phyloP scores from a whole-genome alignment of 1,140 invertebrate species.

The Eufriesea mexicana region DNA sequence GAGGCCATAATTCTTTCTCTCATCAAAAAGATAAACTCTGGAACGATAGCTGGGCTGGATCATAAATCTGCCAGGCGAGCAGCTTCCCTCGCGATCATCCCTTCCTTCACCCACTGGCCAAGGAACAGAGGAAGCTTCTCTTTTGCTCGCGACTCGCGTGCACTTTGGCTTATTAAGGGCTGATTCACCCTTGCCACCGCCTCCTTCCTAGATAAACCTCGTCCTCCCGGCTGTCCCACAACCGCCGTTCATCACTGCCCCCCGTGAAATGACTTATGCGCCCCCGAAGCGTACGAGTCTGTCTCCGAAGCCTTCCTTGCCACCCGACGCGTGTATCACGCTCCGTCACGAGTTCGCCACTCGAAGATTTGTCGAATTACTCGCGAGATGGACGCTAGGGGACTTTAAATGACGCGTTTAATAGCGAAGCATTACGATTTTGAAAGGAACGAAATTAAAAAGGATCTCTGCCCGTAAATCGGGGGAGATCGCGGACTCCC shows the following conservation, averaged over 20 bases:
- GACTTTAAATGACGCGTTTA: too few species aligned
- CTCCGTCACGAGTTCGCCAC: background rate
- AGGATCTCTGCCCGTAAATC: too few species aligned
- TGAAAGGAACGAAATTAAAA: too few species aligned
- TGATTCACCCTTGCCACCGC: slow-evolving; percentile 58
- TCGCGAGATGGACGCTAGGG: too few species aligned
- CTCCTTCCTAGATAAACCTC: slow-evolving; percentile 55
- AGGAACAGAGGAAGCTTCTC: slow-evolving; percentile 18
- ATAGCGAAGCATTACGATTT: too few species aligned
- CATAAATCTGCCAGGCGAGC: slow-evolving; percentile 13
- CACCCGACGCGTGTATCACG: too few species aligned
- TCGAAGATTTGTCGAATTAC: background rate
- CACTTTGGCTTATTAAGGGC: slow-evolving; percentile 80
- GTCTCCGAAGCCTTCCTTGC: too few species aligned
- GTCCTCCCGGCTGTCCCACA: slow-evolving; percentile 62
- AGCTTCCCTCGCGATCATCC: background rate
- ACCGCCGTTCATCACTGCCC: slow-evolving; percentile 71
- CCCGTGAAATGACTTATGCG: slow-evolving; percentile 66
- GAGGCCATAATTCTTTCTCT: background rate
- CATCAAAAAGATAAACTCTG: slow-evolving; percentile 21
- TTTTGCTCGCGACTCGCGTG: slow-evolving; percentile 76
- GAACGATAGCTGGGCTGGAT: slow-evolving; percentile 7
- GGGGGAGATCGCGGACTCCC: too few species aligned
- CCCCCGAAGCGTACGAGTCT: slow-evolving; percentile 13
- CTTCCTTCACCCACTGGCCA: background rate